These are phyloP conservation scores for Oreochromis aureus DNA, from an alignment of 2,113 vertebrate genomes.

Conservation along the genomic window DNA sequence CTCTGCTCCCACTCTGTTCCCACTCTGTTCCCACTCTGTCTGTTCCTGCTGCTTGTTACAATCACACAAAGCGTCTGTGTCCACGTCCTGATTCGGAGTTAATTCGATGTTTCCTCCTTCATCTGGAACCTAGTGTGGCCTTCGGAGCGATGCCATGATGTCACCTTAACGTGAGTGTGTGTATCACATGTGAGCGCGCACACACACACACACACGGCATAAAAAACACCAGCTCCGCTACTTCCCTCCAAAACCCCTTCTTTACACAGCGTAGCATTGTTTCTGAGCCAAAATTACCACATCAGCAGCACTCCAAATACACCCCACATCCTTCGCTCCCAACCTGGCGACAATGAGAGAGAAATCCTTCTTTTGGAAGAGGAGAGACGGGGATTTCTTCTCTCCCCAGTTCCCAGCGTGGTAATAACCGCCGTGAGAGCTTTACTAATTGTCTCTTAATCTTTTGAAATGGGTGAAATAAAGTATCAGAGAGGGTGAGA, in stretches of 20 bases:
- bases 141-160: conserved; percentile 34
- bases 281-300: conserved; percentile 52
- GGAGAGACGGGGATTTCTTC: conserved; percentile 43
- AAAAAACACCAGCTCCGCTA: conserved; percentile 7
- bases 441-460: conserved; percentile 53
- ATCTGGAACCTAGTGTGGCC: conserved; percentile 16
- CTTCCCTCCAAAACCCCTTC: conserved; percentile 28
- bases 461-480: background rate
- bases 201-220: background rate
- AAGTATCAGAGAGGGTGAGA: background rate
- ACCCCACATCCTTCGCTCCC: conserved; percentile 50
- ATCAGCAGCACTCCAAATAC: conserved; percentile 44
- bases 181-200: background rate
- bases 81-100: conserved; percentile 19
- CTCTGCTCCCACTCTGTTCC: background rate
- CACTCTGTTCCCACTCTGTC: background rate
- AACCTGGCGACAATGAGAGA: conserved; percentile 38
- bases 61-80: conserved; percentile 7
- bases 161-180: conserved; percentile 29
- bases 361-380: conserved; percentile 50
- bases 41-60: conserved; percentile 5
- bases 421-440: conserved; percentile 37
- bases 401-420: conserved; percentile 47
- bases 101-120: conserved; percentile 39
- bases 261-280: conserved; percentile 58